phyloP scores from a whole-genome alignment of 1,140 invertebrate genomes.

The Tribolium madens region DNA sequence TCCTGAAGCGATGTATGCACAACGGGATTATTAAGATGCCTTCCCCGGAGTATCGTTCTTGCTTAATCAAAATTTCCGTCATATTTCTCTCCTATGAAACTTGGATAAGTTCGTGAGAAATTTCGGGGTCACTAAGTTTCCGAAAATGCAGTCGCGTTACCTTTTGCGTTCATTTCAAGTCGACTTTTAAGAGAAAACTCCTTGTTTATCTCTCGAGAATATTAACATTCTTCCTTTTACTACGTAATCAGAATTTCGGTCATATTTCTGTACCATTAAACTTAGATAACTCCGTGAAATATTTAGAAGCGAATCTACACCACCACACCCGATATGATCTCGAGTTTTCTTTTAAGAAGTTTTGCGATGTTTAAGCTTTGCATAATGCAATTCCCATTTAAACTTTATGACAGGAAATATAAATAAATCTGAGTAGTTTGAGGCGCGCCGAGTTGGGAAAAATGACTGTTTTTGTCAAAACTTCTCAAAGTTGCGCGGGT shows the following conservation, averaged over 20 bases:
- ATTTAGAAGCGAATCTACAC: slow-evolving; percentile 23
- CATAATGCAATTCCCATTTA: slow-evolving; percentile 39
- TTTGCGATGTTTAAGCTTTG: slow-evolving; percentile 19
- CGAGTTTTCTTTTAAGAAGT: slow-evolving; percentile 28
- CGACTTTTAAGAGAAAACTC: not conserved
- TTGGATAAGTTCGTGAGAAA: not conserved
- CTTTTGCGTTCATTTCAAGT: not conserved
- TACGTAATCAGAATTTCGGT: not conserved
- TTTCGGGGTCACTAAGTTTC: not conserved
- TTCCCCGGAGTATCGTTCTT: not conserved
- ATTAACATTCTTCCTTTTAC: slow-evolving; percentile 3
- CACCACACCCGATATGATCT: slow-evolving; percentile 21
- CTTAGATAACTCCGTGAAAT: slow-evolving; percentile 23
- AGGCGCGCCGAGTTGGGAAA: slow-evolving; percentile 5
- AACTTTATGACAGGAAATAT: slow-evolving; percentile 33
- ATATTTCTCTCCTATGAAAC: not conserved
- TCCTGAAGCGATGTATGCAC: not conserved
- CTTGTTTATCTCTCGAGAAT: slow-evolving; percentile 2
- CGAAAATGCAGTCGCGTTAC: not conserved
- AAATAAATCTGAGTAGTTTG: slow-evolving; percentile 16
- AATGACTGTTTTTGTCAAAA: slow-evolving; percentile 19
- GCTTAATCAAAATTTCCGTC: not conserved
- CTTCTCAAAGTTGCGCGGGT: slow-evolving; percentile 2
- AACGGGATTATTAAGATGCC: not conserved
- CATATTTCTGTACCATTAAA: slow-evolving; percentile 28